Percentiles rank a stretch among this genome's conserved stretches.
These are phyloP conservation scores for Epinephelus fuscoguttatus DNA, from an alignment of 2,113 vertebrate genomes.

Conservation along the genomic window DNA sequence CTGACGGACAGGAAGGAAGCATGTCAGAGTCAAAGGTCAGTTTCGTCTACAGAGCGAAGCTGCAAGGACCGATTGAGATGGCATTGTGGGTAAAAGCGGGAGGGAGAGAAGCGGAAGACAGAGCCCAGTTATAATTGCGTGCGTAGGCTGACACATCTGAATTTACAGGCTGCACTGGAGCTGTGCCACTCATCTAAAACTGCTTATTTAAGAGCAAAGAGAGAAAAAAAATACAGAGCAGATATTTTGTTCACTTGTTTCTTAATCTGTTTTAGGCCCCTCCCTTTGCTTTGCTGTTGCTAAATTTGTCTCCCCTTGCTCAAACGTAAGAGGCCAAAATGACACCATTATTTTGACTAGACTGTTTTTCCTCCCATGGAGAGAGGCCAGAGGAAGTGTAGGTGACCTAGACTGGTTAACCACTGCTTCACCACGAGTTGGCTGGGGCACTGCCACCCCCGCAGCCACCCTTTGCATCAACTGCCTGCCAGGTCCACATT, in stretches of 20 bases:
- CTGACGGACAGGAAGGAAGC: conserved; percentile 51
- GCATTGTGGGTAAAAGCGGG: conserved; percentile 46
- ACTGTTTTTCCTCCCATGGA: conserved; percentile 84
- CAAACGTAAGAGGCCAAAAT: conserved; percentile 83
- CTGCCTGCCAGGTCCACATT: conserved; percentile 73
- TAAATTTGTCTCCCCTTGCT: conserved; percentile 82
- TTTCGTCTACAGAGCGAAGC: conserved; percentile 21
- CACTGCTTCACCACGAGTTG: conserved; percentile 69
- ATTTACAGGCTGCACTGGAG: conserved; percentile 73
- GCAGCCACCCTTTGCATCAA: conserved; percentile 70
- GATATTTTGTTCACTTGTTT: conserved; percentile 79
- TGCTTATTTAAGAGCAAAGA: conserved; percentile 74
- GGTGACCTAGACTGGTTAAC: conserved; percentile 84
- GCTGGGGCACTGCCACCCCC: conserved; percentile 72
- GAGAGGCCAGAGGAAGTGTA: conserved; percentile 85
- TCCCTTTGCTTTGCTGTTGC: conserved; percentile 75
- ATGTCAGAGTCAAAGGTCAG: conserved; percentile 41
- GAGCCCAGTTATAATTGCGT: conserved; percentile 78
- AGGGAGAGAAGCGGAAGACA: conserved; percentile 56
- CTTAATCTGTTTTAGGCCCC: conserved; percentile 73
- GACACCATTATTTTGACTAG: conserved; percentile 89
- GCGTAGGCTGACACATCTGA: conserved; percentile 83
- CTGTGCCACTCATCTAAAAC: conserved; percentile 69
- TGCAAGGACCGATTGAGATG: conserved; percentile 38
- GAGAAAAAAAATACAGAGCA: conserved; percentile 50